Base-by-base conservation (phyloP, 2,888 invertebrate genomes). In the Scaptomyza polygonia region DNA sequence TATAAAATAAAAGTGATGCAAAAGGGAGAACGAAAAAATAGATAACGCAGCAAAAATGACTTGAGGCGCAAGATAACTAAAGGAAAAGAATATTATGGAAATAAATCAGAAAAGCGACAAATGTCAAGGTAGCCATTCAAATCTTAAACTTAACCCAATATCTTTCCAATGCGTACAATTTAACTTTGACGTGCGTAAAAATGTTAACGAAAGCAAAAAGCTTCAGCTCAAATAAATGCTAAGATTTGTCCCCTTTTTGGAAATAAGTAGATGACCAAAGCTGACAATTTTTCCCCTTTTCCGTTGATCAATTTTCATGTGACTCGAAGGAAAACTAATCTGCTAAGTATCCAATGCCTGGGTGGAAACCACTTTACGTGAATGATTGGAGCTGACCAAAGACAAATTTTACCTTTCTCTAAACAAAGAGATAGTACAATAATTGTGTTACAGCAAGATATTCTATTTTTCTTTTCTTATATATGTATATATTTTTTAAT, bases 231-330 rank as follows among this genome's bases (percentile, higher is more conserved):
- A 39, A 45, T 58, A 49, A 34, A 30, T 18, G 29, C 32, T 8
- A 32, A 27, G 29, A 4, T 11, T 14, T 36, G 34, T 21, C 34
- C 21, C n/a, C 34, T 49, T 42, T 49, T 25, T 34, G 11, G 11
- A 12, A 49, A 49, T 32, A 21, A 36, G 39, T 32, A 39, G n/a
- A 32, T 36, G 45, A 16, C 14, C 18, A 49, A 49, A 45, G 53
- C 43, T 21, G 51, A 54, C 30, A 32, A 49, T 53, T 49, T 65
- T 56, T 53, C 29, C 51, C 25, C 39, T 52, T 44, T 49, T 51
- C 47, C 70, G 85, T 85, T 86, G 78, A 87, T 85, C 88, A 86
- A 72, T 75, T 72, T 49, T 51, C 65, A 73, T 40, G 36, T 44
- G 59, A 58, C 54, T 61, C 73, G 66, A 12, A 67, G 62, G 67